Conservation (phyloP, 2,113 vertebrate genomes). For the Calidris pygmaea region DNA sequence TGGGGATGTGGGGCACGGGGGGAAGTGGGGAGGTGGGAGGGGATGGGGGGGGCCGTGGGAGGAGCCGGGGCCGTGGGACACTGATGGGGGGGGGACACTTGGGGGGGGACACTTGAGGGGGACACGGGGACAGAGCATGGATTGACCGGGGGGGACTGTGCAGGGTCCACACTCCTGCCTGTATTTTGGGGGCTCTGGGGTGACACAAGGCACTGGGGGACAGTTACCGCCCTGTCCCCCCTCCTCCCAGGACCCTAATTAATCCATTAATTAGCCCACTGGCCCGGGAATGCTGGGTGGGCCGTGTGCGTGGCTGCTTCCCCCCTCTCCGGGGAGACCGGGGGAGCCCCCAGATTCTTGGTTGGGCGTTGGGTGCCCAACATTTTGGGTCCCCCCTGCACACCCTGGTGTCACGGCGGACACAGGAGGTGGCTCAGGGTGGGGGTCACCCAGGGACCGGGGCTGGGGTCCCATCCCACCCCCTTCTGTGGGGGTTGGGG, state of each 20-base stretch:
- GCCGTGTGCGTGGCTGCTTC: no score
- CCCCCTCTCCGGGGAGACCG: neutral
- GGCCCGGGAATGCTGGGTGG: neutral
- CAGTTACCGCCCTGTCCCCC: neutral
- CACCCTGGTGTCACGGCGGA: accelerated
- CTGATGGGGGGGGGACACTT: neutral
- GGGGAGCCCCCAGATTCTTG: neutral
- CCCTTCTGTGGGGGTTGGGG: neutral
- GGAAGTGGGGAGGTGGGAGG: no score
- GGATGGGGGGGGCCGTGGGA: neutral
- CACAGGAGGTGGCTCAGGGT: neutral
- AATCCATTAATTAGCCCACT: neutral
- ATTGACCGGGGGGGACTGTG: neutral
- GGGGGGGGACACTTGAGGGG: neutral
- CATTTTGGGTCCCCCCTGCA: neutral
- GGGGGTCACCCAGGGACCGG: accelerated
- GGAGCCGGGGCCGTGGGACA: no score
- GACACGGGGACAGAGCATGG: neutral
- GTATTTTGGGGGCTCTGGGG: neutral
- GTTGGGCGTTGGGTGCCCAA: no score
- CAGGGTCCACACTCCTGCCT: accelerated
- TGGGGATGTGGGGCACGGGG: no score
- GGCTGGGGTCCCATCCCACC: accelerated
- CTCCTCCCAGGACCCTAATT: neutral
- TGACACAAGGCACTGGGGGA: neutral